phyloP scores from a whole-genome alignment of 2,113 vertebrate species.

The Lepus europaeus region DNA sequence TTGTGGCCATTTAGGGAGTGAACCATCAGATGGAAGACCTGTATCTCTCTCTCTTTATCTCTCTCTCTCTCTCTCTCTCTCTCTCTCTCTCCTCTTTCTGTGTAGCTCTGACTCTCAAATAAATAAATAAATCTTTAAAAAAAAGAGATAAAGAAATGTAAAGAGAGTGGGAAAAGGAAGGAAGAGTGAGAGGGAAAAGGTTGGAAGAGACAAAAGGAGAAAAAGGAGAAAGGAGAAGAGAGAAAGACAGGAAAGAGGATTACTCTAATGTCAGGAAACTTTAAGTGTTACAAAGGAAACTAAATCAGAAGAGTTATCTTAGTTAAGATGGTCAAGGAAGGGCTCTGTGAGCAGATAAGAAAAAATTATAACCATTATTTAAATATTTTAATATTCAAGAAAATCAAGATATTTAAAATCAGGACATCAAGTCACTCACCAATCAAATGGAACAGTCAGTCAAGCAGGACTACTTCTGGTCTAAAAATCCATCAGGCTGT shows the following conservation, averaged over 20 bases:
- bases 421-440: not conserved
- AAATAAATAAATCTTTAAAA: no score
- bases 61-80: no score
- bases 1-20: no score
- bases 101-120: no score
- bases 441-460: not conserved
- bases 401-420: conserved; percentile 36
- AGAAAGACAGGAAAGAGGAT: not conserved
- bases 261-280: not conserved
- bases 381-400: not conserved
- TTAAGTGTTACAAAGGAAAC: not conserved
- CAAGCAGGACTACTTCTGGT: not conserved
- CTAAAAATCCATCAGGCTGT: not conserved
- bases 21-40: no score
- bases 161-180: not conserved
- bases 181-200: not conserved
- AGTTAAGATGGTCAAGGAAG: not conserved
- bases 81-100: no score
- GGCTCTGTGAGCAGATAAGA: conserved; percentile 11
- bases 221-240: no score
- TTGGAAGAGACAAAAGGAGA: no score
- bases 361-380: not conserved
- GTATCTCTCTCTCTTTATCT: no score
- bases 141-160: not conserved
- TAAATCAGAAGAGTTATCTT: not conserved